Conservation (phyloP, 2,113 vertebrate genomes). For the Andinoacara biseriatus region DNA sequence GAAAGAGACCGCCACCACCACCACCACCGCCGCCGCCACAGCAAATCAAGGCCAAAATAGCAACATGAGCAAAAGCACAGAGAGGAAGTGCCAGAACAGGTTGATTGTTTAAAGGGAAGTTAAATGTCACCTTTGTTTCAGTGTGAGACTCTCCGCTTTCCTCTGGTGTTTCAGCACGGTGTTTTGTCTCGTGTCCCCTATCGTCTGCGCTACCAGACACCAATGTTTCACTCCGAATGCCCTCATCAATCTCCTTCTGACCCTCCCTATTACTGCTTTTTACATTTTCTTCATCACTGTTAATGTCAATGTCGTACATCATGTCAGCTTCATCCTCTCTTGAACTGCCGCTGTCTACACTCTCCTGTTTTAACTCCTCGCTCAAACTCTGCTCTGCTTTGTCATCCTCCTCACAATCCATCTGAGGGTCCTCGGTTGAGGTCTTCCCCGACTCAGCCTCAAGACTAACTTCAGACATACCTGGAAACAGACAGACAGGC, state of each 20-base stretch:
- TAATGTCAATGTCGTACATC: conserved; percentile 60
- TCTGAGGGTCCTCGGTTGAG: conserved; percentile 64
- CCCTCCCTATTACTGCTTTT: conserved; percentile 20
- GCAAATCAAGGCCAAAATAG: conserved; percentile 25
- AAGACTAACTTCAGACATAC: conserved; percentile 84
- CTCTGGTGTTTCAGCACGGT: conserved; percentile 47
- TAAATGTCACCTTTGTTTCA: conserved; percentile 67
- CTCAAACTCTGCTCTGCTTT: conserved; percentile 60
- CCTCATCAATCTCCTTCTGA: conserved; percentile 25
- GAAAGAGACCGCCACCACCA: conserved; percentile 40
- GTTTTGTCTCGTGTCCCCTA: conserved; percentile 15
- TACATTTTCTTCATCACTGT: conserved; percentile 46
- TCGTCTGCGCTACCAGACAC: conserved; percentile 43
- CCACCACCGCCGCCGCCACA: conserved; percentile 28
- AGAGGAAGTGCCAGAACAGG: conserved; percentile 19
- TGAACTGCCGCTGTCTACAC: conserved; percentile 31
- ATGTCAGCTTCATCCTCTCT: conserved; percentile 28
- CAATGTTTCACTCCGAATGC: not conserved
- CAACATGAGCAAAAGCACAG: conserved; percentile 23
- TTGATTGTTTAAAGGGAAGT: conserved; percentile 24
- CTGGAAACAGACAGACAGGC: conserved; percentile 76
- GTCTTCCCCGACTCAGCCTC: conserved; percentile 67
- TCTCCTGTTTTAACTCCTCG: conserved; percentile 45
- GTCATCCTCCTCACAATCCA: conserved; percentile 61
- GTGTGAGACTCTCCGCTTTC: conserved; percentile 47